Base-by-base conservation (phyloP, 1,140 invertebrate genomes). In the Pseudomyrmex flavicornis region DNA sequence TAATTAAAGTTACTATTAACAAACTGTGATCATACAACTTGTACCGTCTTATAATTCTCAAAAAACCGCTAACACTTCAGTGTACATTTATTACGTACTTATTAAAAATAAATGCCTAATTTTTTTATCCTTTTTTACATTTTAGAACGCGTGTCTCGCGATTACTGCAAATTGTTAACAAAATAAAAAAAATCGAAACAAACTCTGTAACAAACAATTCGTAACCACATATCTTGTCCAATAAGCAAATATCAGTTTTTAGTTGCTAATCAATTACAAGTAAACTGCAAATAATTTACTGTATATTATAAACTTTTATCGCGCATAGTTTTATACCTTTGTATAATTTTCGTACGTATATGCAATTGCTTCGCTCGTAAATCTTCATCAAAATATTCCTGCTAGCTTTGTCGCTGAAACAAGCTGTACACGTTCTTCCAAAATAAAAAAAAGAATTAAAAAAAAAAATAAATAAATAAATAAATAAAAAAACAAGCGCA, bases 381-480 rank as follows among this genome's bases (percentile, higher is more conserved):
- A 68, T 17, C 48, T 68, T 3, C 17, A 61, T 70, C 73, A 13
- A 4, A 79, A 79, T 56, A 79, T 48, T 80, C 44, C 22, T n/a
- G 54, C 66, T 59, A 26, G 10, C 59, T 3, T 80, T 26, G 7
- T 20, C 44, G n/a, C 20, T 59, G 70, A 22, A 70, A 50, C 44
- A 22, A 70, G 20, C 44, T 20, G 66, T 15, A 59, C 76, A 72
- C 44, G 76, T 80, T 80, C 76, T 80, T 80, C 76, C 76, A 79
- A 35, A 35, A 35, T 56, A 80, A 26, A 72, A 80, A 72, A 35
- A 35, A 35, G 17, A 35, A 35, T 2, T 7, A 35, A 35, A 35
- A 35, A 26, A 26, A 26, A 26, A 35, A 35, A 35, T 26, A 35
- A 35, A 35, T 17, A 17, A 17, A 17, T 17, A 17, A 17, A 17